These are phyloP conservation scores for Scytalopus superciliaris DNA, from an alignment of 2,113 vertebrate genomes.

Conservation along the genomic window DNA sequence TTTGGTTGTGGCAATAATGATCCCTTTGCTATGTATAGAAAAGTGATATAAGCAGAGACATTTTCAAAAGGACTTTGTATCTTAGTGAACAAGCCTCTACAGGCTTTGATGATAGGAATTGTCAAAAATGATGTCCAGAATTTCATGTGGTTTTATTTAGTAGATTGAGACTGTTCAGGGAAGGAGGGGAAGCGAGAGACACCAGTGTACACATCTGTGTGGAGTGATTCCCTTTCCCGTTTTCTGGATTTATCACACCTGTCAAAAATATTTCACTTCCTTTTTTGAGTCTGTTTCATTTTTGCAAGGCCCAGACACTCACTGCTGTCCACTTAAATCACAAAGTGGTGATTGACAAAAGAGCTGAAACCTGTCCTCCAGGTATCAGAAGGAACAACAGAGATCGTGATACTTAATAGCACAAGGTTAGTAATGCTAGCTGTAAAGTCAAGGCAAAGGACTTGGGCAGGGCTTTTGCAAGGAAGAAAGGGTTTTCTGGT, in stretches of 20 bases:
- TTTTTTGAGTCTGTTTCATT: neutral
- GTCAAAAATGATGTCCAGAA: neutral
- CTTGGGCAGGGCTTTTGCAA: neutral
- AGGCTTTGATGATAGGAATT: neutral
- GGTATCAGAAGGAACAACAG: neutral
- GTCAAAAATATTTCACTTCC: neutral
- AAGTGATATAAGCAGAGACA: neutral
- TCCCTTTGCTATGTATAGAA: conserved; percentile 44
- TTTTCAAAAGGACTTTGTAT: conserved; percentile 40
- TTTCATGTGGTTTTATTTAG: conserved; percentile 26
- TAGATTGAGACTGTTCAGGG: neutral
- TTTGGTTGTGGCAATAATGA: conserved; percentile 20
- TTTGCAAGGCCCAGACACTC: neutral
- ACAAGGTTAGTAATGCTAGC: neutral
- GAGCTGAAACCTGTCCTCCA: neutral
- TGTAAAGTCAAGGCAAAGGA: neutral
- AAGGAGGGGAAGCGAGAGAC: neutral
- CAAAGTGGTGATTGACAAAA: neutral
- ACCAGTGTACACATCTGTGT: accelerated
- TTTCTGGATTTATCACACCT: neutral
- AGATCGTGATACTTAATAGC: neutral
- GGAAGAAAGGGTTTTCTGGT: neutral
- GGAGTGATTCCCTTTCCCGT: neutral
- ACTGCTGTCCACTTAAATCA: neutral
- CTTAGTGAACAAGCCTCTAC: neutral